Base-by-base conservation (phyloP, 2,113 vertebrate genomes). In the Scortum barcoo region DNA sequence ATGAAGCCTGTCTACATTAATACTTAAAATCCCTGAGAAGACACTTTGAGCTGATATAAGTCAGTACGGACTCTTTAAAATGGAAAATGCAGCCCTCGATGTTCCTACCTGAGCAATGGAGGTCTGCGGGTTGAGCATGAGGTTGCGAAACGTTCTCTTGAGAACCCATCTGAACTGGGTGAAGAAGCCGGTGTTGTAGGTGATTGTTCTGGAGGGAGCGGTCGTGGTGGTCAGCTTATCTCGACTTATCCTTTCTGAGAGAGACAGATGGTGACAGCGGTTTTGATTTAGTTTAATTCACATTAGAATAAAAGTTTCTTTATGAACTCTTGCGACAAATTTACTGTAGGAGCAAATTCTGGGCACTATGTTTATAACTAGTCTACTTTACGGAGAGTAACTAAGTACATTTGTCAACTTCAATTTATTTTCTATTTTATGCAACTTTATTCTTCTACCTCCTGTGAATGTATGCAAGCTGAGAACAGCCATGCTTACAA, bases 121-220 rank as follows among this genome's bases (percentile, higher is more conserved):
- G 17, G 97, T 96, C 92, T 98, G 96, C 3, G 98, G 97, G 78
- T 97, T 98, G 42, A 98, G 93, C 68, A 97, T 0, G 6, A 98
- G 91, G 78, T 99, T 99, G 84, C 92, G 96, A 78, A 99, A 97
- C 0, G 96, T 96, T 48, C 98, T 97, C 72, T 70, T 96, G 17
- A 96, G 93, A 78, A 99, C 95, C 97, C 97, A 98, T 70, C 85
- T 95, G 89, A 99, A 95, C 89, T 99, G 98, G 19, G 97, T 97
- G 14, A 87, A 63, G 92, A 99, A 98, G 50, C 96, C 81, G 1
- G 95, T 99, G 84, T 88, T 94, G 74, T 97, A 98, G 0, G 96
- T 95, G 86, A 96, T 94, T 78, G 96, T 94, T 38, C 81, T 93
- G 76, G 93, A 93, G 62, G 70, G 0, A 4, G 51, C 2, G 0